These are phyloP conservation scores for Anser cygnoides DNA, from an alignment of 2,113 vertebrate species.

Conservation along the genomic window DNA sequence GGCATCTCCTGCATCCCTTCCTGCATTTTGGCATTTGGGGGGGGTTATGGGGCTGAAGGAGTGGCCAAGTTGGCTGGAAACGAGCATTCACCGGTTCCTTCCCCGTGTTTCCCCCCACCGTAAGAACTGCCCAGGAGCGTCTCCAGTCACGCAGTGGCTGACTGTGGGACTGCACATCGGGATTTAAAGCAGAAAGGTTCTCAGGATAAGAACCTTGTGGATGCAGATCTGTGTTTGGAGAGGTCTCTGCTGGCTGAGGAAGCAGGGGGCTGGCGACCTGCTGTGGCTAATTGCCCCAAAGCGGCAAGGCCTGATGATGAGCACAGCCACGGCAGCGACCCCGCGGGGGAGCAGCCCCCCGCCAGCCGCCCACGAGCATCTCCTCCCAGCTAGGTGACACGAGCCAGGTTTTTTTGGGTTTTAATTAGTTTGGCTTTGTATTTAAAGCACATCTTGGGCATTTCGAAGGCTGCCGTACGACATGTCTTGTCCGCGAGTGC, in stretches of 20 bases:
- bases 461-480: not conserved
- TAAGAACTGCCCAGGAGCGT: not conserved
- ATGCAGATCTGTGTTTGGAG: not conserved
- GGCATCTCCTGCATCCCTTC: slow-evolving; percentile 3
- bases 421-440: not conserved
- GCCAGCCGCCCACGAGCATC: not conserved
- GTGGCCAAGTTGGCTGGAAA: not conserved
- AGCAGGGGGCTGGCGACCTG: not conserved
- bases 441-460: not conserved
- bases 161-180: not conserved
- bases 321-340: not conserved
- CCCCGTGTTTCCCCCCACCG: not conserved
- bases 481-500: not conserved
- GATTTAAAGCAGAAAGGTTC: not conserved
- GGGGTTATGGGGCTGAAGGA: not conserved
- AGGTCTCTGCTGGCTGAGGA: too few species aligned
- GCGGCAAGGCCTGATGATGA: not conserved
- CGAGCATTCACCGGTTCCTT: slow-evolving; percentile 29
- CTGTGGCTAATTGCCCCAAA: not conserved
- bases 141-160: not conserved
- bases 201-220: not conserved
- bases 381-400: not conserved
- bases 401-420: not conserved
- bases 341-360: not conserved
- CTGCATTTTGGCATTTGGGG: not conserved